phyloP scores from a whole-genome alignment of 2,888 invertebrate species.

The Tetanocera ferruginea region DNA sequence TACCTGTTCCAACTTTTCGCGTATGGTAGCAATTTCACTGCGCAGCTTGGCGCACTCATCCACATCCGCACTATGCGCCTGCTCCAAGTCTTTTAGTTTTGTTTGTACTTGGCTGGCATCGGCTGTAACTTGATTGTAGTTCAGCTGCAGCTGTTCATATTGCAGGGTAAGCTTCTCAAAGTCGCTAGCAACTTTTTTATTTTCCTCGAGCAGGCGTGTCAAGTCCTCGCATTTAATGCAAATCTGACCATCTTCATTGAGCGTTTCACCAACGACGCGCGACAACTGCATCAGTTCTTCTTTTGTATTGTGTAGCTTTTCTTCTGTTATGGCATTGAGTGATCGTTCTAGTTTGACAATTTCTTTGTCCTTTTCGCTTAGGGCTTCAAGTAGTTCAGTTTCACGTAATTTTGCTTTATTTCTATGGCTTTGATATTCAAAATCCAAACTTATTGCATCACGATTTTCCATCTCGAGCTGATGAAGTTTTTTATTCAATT shows the following conservation, averaged over 20 bases:
- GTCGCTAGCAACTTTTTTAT: constrained; percentile 47
- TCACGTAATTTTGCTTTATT: constrained; percentile 73
- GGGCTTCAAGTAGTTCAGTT: constrained; percentile 71
- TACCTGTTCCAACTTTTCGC: constrained; percentile 52
- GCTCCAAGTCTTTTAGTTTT: constrained; percentile 44
- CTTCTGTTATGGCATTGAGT: constrained; percentile 50
- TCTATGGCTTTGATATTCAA: constrained; percentile 72
- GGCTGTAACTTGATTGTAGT: constrained; percentile 41
- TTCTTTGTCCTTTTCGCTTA: constrained; percentile 68
- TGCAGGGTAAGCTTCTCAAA: constrained; percentile 49
- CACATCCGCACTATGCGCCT: constrained; percentile 39
- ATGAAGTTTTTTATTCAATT: constrained; percentile 53
- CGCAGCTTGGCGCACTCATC: constrained; percentile 55
- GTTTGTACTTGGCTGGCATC: constrained; percentile 42
- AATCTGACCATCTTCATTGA: constrained; percentile 44
- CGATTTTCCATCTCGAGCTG: constrained; percentile 61
- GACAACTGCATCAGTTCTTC: constrained; percentile 58
- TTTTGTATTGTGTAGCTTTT: constrained; percentile 57
- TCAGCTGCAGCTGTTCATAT: constrained; percentile 46
- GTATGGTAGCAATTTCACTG: constrained; percentile 51
- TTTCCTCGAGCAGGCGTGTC: constrained; percentile 53
- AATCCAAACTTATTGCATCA: constrained; percentile 67
- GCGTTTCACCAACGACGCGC: constrained; percentile 24
- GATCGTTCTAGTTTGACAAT: constrained; percentile 54
- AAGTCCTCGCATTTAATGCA: constrained; percentile 59